phyloP scores from a whole-genome alignment of 2,113 vertebrate species.

The Peromyscus californicus region DNA sequence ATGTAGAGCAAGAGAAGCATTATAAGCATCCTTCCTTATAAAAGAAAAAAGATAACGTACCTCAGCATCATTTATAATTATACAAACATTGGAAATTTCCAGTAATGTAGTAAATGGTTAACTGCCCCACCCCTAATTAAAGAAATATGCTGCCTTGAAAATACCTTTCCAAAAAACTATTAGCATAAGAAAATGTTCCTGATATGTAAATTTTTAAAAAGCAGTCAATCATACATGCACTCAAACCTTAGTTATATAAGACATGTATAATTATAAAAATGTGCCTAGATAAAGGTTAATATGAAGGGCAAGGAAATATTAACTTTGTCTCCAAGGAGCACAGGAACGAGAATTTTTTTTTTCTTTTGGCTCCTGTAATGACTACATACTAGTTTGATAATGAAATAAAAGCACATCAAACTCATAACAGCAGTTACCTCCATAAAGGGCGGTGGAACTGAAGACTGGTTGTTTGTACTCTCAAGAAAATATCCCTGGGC shows the following conservation, averaged over 20 bases:
- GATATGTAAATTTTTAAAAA: conserved; percentile 27
- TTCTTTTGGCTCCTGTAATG: not conserved
- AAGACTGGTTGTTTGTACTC: not conserved
- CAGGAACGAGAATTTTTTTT: not conserved
- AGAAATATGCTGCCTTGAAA: conserved; percentile 43
- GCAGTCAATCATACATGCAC: not conserved
- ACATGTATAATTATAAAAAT: not conserved
- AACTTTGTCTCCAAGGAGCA: not conserved
- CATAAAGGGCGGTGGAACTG: not conserved
- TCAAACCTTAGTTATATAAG: conserved; percentile 61
- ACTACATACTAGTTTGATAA: conserved; percentile 4
- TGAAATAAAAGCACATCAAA: conserved; percentile 5
- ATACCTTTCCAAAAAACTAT: not conserved
- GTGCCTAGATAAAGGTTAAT: not conserved
- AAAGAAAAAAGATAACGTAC: conserved; percentile 6
- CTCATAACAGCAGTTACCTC: not conserved
- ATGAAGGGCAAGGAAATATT: conserved; percentile 37
- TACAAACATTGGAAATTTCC: conserved; percentile 14
- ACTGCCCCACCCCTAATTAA: not conserved
- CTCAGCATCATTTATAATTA: conserved; percentile 36
- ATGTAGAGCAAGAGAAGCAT: not conserved
- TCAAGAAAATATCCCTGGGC: not conserved
- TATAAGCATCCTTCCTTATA: not conserved
- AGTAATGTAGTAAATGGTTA: conserved; percentile 31
- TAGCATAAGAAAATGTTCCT: conserved; percentile 16